Evolutionary conservation across 2,113 vertebrate genomes (phyloP), one percentile per base, ranked within the genome.

Genomic region (Rhinolophus sinicus): DNA sequence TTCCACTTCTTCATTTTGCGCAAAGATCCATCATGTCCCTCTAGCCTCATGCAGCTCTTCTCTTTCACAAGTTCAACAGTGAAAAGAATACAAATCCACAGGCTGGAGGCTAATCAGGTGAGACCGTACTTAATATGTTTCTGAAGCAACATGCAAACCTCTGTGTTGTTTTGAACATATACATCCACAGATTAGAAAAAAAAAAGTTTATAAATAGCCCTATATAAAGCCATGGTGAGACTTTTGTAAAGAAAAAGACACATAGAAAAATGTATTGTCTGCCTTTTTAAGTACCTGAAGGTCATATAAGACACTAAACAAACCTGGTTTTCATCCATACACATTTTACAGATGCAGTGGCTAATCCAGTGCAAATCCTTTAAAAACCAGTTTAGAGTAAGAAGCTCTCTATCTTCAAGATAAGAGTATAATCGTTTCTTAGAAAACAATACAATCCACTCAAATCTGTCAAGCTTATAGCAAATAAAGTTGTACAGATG

Each of bases 381-480:
- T 90, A 91, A 54, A 97, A 91, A 18, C 4, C 11, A 65, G 26
- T 85, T 95, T 65, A 50, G 15, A 72, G 12, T 67, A 81, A 84
- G n/a, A 28, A 81, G 2, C 14, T 81, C 81, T 93, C 24, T 70
- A 38, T 60, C 40, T 69, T 67, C 90, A 64, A 85, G 69, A 70
- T 24, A 95, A 65, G 19, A 90, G 8, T 64, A 70, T 44, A 70
- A 92, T 82, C 40, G 73, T 83, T 93, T 92, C 85, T 93, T 91
- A 89, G 83, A 72, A 93, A 95, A 88, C 38, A 96, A 52, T 40
- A 69, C 2, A 84, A 21, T 38, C 18, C 44, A 64, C 65, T 88
- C 52, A 88, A 88, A 93, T 75, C 15, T 90, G 89, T 93, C 82
- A 85, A 78, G 50, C 8, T 80, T 50, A 80, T 6, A 50, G n/a